Base-by-base conservation (phyloP, 1,140 invertebrate genomes). In the Palaemon carinicauda region DNA sequence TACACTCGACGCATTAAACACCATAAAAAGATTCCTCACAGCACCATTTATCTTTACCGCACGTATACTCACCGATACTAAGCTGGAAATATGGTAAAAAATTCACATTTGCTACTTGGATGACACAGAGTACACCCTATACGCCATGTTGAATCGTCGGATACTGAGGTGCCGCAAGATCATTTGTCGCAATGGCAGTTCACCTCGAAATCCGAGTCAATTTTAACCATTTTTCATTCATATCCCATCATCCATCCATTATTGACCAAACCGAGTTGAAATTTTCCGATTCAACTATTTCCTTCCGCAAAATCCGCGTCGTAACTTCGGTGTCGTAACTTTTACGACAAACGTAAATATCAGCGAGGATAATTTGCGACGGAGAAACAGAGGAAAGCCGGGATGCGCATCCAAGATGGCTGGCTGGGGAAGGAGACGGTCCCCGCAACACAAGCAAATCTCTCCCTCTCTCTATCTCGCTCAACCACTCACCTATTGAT, bases 141-240 rank as follows among this genome's bases (percentile, higher is more conserved):
- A 33, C 80, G 80, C 80, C 80, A 81, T 81, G 56, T 81, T 81
- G 80, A 65, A 31, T 51, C 41, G n/a, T 51, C 15, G 60, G 41
- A 19, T n/a, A 81, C 80, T 81, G 80, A 81, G 41, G n/a, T 19
- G 60, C 80, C 80, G 80, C 60, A 81, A 81, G 71, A 81, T 54
- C 31, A 81, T 41, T 41, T 81, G 80, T 81, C 80, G 80, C 51
- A 81, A 81, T 69, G 31, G 56, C 60, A 4, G n/a, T 33, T 24
- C 41, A 10, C 3, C 31, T 19, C 50, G 12, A 65, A 71, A 19
- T 65, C 60, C 80, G 80, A 41, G 41, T 65, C 80, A 65, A 81
- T 50, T 51, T 51, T 81, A 21, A 21, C 27, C 7, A 3, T n/a
- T 75, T 51, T 21, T 51, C 51, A 51, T 12, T 7, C 60, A 27